Evolutionary conservation across 1,140 invertebrate species (phyloP), one percentile per base, ranked within the genome.

Genomic region (Grapholita molesta): DNA sequence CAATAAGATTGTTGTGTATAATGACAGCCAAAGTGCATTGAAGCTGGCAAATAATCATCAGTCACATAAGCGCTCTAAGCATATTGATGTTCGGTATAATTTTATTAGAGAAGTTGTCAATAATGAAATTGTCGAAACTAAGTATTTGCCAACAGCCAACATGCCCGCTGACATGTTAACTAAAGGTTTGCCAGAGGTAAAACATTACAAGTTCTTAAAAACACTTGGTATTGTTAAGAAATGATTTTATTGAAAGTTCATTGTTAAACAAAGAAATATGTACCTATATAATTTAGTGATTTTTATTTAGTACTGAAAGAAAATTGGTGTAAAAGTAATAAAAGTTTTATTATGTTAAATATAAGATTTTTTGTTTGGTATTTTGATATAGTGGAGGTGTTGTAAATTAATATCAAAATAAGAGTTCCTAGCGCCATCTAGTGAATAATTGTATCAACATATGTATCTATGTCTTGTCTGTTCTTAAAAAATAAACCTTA

Each of bases 1-100:
- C 32, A 73, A 70, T 73, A 75, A 70, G 53, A 71, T 78, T 35
- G 28, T 73, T 6, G 9, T 78, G n/a, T 70, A 69, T 15, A 68
- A 33, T 74, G 74, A 78, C n/a, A 73, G 55, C 74, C 80, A 81
- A n/a, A 84, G 83, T 74, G 80, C 88, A 23, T 84, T 92, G 6
- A 80, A 80, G 35, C 55, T 92, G 53, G 78, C 78, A 55, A 83
- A 83, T 72, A 91, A 91, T 73, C 77, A 82, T 21, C 74, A 89
- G 24, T 80, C 77, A 33, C 83, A 91, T 35, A 77, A 73, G 33
- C 52, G 77, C 24, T 81, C 77, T 7, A 88, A 89, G 52, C 82
- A 85, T 64, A 83, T 86, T 65, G 79, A 82, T 71, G 66, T 85
- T 0, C 23, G 76, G 57, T 79, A 79, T 64, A 73, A 83, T 68